These are phyloP conservation scores for Alces alces DNA, from an alignment of 2,113 vertebrate species.

Conservation along the genomic window DNA sequence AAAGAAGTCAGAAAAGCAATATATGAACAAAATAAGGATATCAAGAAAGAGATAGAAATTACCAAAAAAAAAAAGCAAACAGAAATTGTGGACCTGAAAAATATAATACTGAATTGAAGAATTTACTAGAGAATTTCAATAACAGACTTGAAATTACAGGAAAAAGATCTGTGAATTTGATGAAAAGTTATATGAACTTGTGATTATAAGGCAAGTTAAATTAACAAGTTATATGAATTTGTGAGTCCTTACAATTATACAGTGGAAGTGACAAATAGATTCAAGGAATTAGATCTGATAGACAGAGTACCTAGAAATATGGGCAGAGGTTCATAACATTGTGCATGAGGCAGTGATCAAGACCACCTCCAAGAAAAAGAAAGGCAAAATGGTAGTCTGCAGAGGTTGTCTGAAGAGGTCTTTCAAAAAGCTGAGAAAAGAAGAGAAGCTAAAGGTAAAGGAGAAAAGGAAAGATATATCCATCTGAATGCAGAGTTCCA, in stretches of 20 bases:
- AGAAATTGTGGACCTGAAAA: not conserved
- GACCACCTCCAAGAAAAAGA: not conserved
- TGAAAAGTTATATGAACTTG: not conserved
- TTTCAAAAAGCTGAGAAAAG: not conserved
- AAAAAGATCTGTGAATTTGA: not conserved
- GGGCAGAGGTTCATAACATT: not conserved
- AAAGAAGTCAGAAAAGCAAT: not conserved
- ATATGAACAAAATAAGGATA: not conserved
- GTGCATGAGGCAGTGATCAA: not conserved
- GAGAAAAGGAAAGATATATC: not conserved
- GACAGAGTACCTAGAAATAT: not conserved
- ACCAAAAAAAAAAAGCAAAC: not conserved
- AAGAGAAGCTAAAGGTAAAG: not conserved
- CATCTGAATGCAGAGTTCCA: not conserved
- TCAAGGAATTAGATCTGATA: not conserved
- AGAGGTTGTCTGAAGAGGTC: not conserved
- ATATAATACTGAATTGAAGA: not conserved
- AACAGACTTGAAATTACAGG: not conserved
- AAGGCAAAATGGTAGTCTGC: not conserved
- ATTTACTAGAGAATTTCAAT: not conserved
- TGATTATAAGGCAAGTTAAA: not conserved
- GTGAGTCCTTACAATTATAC: not conserved
- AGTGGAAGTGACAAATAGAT: not conserved
- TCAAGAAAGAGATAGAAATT: not conserved
- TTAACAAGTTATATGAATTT: not conserved